Evolutionary conservation across 2,113 vertebrate genomes (phyloP), one percentile per base, ranked within the genome.

Genomic region (Orientallactaga bullata): DNA sequence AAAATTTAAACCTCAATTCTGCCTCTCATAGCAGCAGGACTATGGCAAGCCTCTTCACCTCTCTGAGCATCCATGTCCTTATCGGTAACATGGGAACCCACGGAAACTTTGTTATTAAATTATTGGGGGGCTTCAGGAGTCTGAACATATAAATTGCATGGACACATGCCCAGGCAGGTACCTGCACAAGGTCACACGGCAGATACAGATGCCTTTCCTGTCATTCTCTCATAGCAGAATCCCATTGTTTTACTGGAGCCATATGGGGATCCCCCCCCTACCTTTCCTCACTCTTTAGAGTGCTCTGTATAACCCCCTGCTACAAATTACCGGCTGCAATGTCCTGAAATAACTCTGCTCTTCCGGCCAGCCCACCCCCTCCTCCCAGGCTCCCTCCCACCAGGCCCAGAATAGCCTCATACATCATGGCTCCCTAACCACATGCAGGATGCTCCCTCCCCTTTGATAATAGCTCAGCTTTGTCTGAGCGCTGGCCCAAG

Each of bases 291-390:
- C 76, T 85, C 26, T 61, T 79, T 93, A 92, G 84, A 69, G 79
- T 42, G 20, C 87, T 95, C 47, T 83, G 58, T 68, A 24, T 24
- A 71, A 47, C 42, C 69, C 35, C 91, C 15, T 82, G 89, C 89
- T 93, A 73, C 94, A 93, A 84, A 95, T n/a, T 82, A 95, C 92
- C 10, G 77, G 66, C 88, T 28, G 89, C 88, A 20, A 17, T 74
- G 69, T 93, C 96, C 95, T 90, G 92, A 97, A 97, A 97, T 96
- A 96, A 90, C 96, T 96, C 93, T 47, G 74, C 88, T 96, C 65
- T 96, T 96, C 97, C 28, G 95, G 93, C 93, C 95, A 88, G 81
- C 74, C 77, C 74, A 65, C 78, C 66, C 8, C 61, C 66, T 68
- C 6, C 61, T 85, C 87, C 80, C 76, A 55, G 16, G 28, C 42